These are phyloP conservation scores for Eupithecia insigniata DNA, from an alignment of 2,888 invertebrate genomes.

Conservation along the genomic window DNA sequence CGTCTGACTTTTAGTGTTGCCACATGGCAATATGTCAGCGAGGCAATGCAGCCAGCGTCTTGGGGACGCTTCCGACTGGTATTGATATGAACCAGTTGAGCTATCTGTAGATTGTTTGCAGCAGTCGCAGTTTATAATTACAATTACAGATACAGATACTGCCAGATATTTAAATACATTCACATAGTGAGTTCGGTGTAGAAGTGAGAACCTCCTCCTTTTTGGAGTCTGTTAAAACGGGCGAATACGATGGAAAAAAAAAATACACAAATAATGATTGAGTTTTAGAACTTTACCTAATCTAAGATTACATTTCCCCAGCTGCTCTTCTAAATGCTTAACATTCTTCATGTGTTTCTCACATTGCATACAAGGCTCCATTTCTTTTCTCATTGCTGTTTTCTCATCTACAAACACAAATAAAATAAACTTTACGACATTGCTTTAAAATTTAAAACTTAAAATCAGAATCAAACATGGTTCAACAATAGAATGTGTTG, in stretches of 20 bases:
- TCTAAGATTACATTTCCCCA: conserved; percentile 68
- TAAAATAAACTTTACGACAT: conserved; percentile 8
- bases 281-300: conserved; percentile 58
- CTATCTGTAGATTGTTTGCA: too few species aligned
- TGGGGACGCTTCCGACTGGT: too few species aligned
- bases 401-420: conserved; percentile 68
- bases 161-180: too few species aligned
- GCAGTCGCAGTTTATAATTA: too few species aligned
- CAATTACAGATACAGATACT: too few species aligned
- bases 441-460: neutral
- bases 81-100: too few species aligned
- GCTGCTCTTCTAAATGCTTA: conserved; percentile 69
- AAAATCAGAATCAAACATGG: too few species aligned
- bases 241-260: neutral
- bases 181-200: too few species aligned
- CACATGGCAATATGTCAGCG: too few species aligned
- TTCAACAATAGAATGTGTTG: too few species aligned
- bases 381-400: conserved; percentile 72
- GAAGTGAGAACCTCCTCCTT: neutral
- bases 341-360: conserved; percentile 72
- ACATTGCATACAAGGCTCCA: conserved; percentile 70
- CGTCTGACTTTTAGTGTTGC: too few species aligned
- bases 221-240: neutral
- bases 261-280: neutral
- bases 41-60: too few species aligned